Percentiles rank a stretch among this genome's conserved stretches.
These are phyloP conservation scores for Athene noctua DNA, from an alignment of 2,113 vertebrate genomes.

Conservation along the genomic window DNA sequence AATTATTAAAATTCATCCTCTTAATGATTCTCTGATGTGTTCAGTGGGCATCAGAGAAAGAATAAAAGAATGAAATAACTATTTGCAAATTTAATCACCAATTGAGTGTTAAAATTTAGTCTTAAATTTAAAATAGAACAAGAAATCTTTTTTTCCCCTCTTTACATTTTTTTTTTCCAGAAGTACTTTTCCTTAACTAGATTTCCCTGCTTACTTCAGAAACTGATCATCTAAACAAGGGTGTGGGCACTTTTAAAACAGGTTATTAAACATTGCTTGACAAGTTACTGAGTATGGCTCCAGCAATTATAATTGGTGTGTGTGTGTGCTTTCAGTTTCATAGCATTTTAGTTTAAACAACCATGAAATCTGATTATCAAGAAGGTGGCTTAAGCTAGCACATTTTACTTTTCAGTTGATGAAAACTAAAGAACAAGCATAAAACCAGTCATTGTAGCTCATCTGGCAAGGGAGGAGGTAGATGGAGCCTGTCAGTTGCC, in stretches of 20 bases:
- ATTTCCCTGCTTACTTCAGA: background rate
- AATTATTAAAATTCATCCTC: background rate
- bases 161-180: background rate
- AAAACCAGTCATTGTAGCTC: background rate
- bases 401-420: background rate
- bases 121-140: background rate
- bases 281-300: background rate
- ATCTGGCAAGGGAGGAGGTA: background rate
- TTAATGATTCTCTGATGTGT: background rate
- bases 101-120: background rate
- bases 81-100: background rate
- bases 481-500: background rate
- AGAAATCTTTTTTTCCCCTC: background rate
- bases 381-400: background rate
- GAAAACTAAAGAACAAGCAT: background rate
- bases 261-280: background rate
- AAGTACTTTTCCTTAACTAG: background rate
- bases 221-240: background rate
- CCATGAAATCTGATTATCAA: slow-evolving; percentile 28
- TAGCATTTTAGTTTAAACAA: background rate
- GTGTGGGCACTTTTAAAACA: background rate
- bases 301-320: background rate
- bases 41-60: background rate
- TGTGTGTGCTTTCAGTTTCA: background rate
- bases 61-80: background rate